These are phyloP conservation scores for Scomber colias DNA, from an alignment of 2,113 vertebrate genomes.

Conservation along the genomic window DNA sequence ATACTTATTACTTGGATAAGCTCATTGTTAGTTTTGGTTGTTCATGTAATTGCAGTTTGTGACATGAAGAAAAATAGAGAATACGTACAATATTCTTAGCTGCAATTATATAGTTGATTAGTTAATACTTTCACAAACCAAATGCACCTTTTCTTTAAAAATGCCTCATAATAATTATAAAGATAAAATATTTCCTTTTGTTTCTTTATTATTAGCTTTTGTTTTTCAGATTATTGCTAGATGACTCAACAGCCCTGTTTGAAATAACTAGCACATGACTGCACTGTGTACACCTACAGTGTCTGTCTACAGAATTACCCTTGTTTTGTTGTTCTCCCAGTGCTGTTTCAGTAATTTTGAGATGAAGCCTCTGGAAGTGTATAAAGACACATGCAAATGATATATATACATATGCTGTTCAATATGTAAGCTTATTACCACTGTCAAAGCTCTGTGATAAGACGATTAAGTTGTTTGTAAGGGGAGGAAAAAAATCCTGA, in stretches of 20 bases:
- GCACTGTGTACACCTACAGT: slow-evolving; percentile 4
- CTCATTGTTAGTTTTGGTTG: not conserved
- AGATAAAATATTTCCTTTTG: not conserved
- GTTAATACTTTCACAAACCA: not conserved
- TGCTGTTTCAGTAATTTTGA: slow-evolving; percentile 22
- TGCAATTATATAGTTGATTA: not conserved
- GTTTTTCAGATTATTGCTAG: slow-evolving; percentile 19
- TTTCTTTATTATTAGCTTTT: slow-evolving; percentile 14
- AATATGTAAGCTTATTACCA: slow-evolving; percentile 62
- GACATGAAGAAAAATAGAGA: too few relatives aligned
- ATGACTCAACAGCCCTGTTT: slow-evolving; percentile 36
- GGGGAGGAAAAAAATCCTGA: not conserved
- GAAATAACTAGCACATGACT: slow-evolving; percentile 26
- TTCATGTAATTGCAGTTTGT: too few relatives aligned
- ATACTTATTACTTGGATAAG: not conserved
- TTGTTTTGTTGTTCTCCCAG: slow-evolving; percentile 31
- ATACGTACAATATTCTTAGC: not conserved
- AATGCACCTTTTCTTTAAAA: not conserved
- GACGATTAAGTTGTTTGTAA: slow-evolving; percentile 72
- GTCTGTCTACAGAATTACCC: slow-evolving; percentile 28
- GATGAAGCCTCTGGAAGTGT: slow-evolving; percentile 18
- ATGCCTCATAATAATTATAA: slow-evolving; percentile 4
- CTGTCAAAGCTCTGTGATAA: slow-evolving; percentile 66
- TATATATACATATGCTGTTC: slow-evolving; percentile 37
- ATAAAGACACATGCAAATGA: slow-evolving; percentile 30